A percentile compares a stretch with the other conserved stretches of the same genome.
Evolutionary conservation across 2,888 invertebrate genomes (phyloP).

Genomic region (Mythimna impura): DNA sequence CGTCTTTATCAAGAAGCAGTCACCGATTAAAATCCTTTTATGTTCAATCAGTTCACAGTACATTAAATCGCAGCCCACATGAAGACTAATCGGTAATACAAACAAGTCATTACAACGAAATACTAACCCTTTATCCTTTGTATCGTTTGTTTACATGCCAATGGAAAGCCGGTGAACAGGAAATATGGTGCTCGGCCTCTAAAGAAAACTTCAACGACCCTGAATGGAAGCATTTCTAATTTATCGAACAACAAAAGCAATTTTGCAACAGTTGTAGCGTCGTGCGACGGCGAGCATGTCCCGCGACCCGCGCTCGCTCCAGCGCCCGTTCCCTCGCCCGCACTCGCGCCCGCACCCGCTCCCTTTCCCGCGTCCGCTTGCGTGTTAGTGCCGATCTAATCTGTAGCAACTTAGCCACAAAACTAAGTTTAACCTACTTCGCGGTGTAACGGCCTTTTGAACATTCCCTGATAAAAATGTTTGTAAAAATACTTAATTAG

Average conservation of each 20-base stretch:
- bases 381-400: constrained; percentile 80
- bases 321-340: neutral
- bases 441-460: constrained; percentile 70
- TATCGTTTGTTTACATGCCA: constrained; percentile 54
- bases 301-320: neutral
- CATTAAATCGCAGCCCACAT: constrained; percentile 42
- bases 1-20: constrained; percentile 19
- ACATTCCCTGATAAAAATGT: constrained; percentile 68
- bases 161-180: constrained; percentile 68
- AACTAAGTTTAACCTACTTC: constrained; percentile 80
- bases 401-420: constrained; percentile 76
- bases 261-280: constrained; percentile 80
- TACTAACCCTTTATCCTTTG: constrained; percentile 42
- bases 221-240: constrained; percentile 78
- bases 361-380: constrained; percentile 21
- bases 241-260: constrained; percentile 82
- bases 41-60: constrained; percentile 49
- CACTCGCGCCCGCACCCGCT: neutral
- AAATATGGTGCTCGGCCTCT: constrained; percentile 68
- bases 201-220: constrained; percentile 71
- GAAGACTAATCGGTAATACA: constrained; percentile 47
- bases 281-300: constrained; percentile 67
- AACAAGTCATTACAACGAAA: constrained; percentile 45
- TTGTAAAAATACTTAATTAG: constrained; percentile 63
- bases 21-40: constrained; percentile 53